phyloP scores from a whole-genome alignment of 2,113 vertebrate genomes.

The Corythornis vintsioides region DNA sequence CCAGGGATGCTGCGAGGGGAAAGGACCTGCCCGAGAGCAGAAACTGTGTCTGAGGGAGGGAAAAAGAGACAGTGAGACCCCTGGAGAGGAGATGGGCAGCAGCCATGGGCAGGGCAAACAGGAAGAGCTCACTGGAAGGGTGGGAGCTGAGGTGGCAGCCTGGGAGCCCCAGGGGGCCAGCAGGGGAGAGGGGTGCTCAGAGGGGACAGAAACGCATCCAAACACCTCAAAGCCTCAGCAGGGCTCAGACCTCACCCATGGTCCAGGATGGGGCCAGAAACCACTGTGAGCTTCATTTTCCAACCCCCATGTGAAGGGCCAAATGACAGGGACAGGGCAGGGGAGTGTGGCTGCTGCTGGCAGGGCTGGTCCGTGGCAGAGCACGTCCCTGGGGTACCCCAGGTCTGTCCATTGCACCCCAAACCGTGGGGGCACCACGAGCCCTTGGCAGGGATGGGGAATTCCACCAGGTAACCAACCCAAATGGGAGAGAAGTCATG shows the following conservation, averaged over 20 bases:
- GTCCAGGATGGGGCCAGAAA: not conserved
- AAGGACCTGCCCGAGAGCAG: not conserved
- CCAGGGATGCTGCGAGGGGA: not conserved
- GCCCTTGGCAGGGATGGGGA: not conserved
- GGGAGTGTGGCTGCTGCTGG: not conserved
- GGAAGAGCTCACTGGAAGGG: not conserved
- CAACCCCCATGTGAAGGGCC: not conserved
- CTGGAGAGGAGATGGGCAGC: not conserved
- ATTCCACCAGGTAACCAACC: not conserved
- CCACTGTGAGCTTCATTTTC: not conserved
- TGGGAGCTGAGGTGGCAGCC: accelerated
- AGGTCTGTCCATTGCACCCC: not conserved
- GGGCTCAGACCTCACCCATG: not conserved
- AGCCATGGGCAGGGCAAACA: not conserved
- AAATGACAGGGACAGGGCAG: not conserved
- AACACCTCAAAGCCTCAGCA: not conserved
- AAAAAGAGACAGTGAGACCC: not conserved
- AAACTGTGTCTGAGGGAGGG: not conserved
- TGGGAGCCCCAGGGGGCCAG: not conserved
- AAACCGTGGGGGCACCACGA: accelerated
- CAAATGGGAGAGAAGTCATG: no score
- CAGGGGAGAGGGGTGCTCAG: accelerated
- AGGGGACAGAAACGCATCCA: accelerated
- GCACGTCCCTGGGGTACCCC: not conserved
- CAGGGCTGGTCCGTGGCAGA: not conserved